Percentiles rank a stretch among this genome's conserved stretches.
Conservation (phyloP, 2,113 vertebrate genomes). For the Syrrhaptes paradoxus region DNA sequence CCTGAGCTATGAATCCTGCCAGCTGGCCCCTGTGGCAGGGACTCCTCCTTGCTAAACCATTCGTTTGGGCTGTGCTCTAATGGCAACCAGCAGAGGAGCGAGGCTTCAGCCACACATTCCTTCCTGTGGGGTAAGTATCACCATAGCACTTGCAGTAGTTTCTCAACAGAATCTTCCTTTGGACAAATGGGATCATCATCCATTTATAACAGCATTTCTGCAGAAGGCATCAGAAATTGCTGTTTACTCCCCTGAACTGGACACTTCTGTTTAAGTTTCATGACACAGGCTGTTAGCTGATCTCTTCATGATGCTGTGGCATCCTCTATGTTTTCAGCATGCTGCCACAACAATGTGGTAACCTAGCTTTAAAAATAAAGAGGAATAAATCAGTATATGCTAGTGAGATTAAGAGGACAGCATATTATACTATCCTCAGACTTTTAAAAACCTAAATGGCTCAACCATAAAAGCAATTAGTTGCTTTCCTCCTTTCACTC, state of each 20-base stretch:
- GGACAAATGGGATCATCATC: background rate
- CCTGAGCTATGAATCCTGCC: background rate
- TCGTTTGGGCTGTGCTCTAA: background rate
- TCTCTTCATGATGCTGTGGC: background rate
- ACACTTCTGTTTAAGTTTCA: background rate
- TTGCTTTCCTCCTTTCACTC: background rate
- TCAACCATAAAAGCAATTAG: background rate
- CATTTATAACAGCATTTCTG: background rate
- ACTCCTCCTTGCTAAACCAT: background rate
- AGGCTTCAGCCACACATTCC: background rate
- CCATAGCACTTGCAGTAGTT: background rate
- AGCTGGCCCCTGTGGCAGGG: background rate
- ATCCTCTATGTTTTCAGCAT: background rate
- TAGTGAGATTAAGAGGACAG: background rate
- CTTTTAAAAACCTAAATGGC: background rate
- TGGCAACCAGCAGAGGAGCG: background rate
- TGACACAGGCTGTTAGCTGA: background rate
- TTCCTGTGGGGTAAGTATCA: background rate
- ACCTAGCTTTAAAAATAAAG: background rate
- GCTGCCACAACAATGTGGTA: background rate
- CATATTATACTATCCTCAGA: background rate
- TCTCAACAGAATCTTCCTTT: background rate
- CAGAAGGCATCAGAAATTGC: background rate
- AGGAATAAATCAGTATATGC: background rate
- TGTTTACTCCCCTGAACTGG: background rate